phyloP scores from a whole-genome alignment of 2,113 vertebrate species.

The Nyctereutes procyonoides region DNA sequence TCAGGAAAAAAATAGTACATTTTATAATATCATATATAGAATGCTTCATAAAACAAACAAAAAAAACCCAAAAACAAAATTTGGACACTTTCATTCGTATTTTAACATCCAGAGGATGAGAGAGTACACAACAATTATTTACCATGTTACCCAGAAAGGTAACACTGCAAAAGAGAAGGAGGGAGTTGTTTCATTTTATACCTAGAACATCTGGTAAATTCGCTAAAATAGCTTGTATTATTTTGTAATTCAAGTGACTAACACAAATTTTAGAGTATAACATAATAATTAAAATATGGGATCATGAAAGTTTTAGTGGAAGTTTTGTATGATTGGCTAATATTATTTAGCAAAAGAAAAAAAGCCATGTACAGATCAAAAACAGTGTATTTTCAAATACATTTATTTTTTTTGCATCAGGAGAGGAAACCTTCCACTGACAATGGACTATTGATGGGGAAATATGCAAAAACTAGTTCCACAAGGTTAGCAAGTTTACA shows the following conservation, averaged over 20 bases:
- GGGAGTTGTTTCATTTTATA: neutral
- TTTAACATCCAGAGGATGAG: neutral
- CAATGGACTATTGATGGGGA: neutral
- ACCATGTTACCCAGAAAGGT: neutral
- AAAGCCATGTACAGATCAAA: neutral
- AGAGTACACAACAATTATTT: neutral
- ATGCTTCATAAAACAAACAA: conserved; percentile 18
- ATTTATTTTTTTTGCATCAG: neutral
- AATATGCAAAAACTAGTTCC: neutral
- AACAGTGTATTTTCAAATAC: neutral
- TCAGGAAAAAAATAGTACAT: neutral
- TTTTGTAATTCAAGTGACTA: neutral
- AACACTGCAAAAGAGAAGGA: neutral
- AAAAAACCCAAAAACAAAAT: neutral
- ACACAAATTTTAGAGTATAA: conserved; percentile 17
- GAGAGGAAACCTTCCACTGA: neutral
- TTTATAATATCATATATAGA: neutral
- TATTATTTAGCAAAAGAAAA: neutral
- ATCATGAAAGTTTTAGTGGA: neutral
- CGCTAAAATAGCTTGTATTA: neutral
- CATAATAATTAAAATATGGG: neutral
- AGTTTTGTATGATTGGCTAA: neutral
- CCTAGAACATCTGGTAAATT: neutral
- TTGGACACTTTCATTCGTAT: neutral
- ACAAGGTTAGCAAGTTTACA: neutral